Evolutionary conservation across 2,888 invertebrate genomes (phyloP).

Genomic region (Cantharis nigra): DNA sequence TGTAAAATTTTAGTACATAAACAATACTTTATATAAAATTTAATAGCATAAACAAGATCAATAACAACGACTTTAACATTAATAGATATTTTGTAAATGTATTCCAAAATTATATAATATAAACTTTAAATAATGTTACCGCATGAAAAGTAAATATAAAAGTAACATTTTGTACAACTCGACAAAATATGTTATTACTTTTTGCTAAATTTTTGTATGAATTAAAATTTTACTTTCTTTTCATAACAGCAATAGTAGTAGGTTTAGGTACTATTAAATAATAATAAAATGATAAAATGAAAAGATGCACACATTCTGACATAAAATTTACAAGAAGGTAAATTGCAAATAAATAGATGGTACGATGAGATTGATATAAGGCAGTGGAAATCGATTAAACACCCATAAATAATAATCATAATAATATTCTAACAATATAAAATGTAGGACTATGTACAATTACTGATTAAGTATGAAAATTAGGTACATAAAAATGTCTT

Average conservation of each 20-base stretch:
- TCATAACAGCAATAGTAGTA: background rate
- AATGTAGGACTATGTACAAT: conserved; percentile 47
- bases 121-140: conserved; percentile 29
- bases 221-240: background rate
- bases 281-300: conserved; percentile 31
- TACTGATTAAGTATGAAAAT: conserved; percentile 50
- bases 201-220: background rate
- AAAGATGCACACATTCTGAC: conserved; percentile 1
- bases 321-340: background rate
- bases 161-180: background rate
- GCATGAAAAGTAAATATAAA: background rate
- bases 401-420: conserved; percentile 42
- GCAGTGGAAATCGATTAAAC: conserved; percentile 49
- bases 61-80: conserved; percentile 55
- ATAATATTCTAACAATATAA: conserved; percentile 46
- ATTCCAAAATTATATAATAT: conserved; percentile 27
- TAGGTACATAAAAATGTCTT: conserved; percentile 52
- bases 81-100: conserved; percentile 45
- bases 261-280: conserved; percentile 29
- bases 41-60: conserved; percentile 56
- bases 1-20: conserved; percentile 46
- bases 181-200: background rate
- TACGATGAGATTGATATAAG: conserved; percentile 47
- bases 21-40: conserved; percentile 53
- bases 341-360: conserved; percentile 33